Evolutionary conservation across 1,140 invertebrate genomes (phyloP), one percentile per base, ranked within the genome.

Genomic region (Episyrphus balteatus): DNA sequence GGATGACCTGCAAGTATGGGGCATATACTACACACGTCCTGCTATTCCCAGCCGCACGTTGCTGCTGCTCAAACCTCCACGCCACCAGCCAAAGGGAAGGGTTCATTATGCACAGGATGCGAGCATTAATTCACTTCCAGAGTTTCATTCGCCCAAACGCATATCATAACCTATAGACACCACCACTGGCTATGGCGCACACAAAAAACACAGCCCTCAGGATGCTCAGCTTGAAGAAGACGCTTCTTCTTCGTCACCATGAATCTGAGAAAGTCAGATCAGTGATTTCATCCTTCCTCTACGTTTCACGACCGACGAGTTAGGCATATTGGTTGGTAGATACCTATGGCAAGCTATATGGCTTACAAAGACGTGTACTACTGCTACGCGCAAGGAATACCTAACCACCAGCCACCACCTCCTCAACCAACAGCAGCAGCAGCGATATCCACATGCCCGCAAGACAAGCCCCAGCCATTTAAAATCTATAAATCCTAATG

Each of bases 401-500:
- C 36, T 14, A n/a, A 3, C 3, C 8, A 26, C 8, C 7, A 21
- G 13, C 15, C 15, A 13, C 40, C 40, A 42, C 13, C 11, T 15
- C 40, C 40, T 13, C 15, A 13, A n/a, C 3, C 15, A 21, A 8
- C 15, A 18, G 3, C 40, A 13, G 15, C 40, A 26, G 21, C 21
- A 26, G 21, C 21, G 8, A 26, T 26, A 26, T 26, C 21, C 21
- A 34, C 33, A 37, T 37, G 36, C 3, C 3, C 36, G 11, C 36
- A 37, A 37, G 36, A 37, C 36, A 37, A 37, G 36, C 19, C 19
- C 18, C 12, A 42, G 19, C 12, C 19, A 17, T 42, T 21, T 42
- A 17, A 42, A 13, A 21, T 21, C 40, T 42, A 42, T 42, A 42
- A 42, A 42, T 42, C 40, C 40, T 42, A 42, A 42, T 42, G 40